A percentile compares a stretch with the other conserved stretches of the same genome.
These are phyloP conservation scores for Aurelia aurita DNA, from an alignment of 30 jellyfish, hydroid and myxozoan genomes.

Conservation along the genomic window DNA sequence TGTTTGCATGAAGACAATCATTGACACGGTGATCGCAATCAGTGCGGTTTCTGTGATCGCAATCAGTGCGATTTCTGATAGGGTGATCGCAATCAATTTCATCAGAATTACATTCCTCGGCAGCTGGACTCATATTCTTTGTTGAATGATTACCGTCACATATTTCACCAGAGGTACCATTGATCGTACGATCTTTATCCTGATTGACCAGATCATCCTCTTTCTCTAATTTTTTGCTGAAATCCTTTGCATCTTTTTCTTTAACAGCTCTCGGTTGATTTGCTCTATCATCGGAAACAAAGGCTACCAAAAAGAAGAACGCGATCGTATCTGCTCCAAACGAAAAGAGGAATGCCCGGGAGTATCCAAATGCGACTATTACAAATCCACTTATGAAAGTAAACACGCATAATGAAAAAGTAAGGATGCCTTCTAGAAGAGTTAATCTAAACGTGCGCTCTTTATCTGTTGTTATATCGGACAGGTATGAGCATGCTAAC, in stretches of 20 bases:
- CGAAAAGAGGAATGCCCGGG: conserved; percentile 17
- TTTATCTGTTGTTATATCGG: conserved; percentile 54
- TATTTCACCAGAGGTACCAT: too few relatives aligned
- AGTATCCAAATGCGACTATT: conserved; percentile 22
- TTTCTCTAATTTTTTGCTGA: neutral
- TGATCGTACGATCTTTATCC: too few relatives aligned
- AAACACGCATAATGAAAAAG: conserved; percentile 26
- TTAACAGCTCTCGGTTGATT: neutral
- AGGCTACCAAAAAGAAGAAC: neutral
- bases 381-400: conserved; percentile 22
- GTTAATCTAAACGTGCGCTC: conserved; percentile 49
- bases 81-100: too few relatives aligned
- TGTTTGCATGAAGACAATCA: too few relatives aligned
- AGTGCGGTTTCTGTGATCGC: too few relatives aligned
- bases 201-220: too few relatives aligned
- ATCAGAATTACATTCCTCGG: too few relatives aligned
- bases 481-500: conserved; percentile 31
- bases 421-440: conserved; percentile 22
- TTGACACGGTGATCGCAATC: too few relatives aligned
- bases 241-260: neutral
- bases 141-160: too few relatives aligned
- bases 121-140: too few relatives aligned
- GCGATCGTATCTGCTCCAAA: conserved; percentile 31
- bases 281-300: conserved; percentile 6
- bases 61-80: too few relatives aligned